Conservation (phyloP, 2,797 vertebrate genomes). For the Takifugu rubripes region DNA sequence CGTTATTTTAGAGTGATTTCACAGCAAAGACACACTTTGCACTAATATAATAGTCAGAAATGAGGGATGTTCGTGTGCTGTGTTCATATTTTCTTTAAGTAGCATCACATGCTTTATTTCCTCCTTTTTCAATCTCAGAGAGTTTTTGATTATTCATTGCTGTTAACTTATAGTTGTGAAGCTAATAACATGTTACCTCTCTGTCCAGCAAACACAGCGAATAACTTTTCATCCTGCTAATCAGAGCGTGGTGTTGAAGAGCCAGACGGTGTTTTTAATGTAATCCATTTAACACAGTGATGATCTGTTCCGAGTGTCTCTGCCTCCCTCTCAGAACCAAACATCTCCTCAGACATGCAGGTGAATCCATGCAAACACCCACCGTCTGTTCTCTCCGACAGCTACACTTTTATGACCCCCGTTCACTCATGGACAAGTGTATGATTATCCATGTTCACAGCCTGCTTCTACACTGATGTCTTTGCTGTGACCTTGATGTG, state of each 20-base stretch:
- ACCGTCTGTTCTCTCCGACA: conserved; percentile 8
- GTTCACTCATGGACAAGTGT: no score
- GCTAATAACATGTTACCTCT: no score
- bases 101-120: no score
- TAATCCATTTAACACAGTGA: conserved; percentile 38
- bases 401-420: not conserved
- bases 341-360: conserved; percentile 3
- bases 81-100: no score
- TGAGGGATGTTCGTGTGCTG: no score
- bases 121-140: no score
- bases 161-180: no score
- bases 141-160: no score
- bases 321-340: not conserved
- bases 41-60: not conserved
- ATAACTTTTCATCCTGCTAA: conserved; percentile 5
- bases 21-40: conserved; percentile 2
- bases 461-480: no score
- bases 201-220: no score
- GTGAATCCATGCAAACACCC: not conserved
- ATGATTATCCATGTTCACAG: no score
- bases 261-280: conserved; percentile 38
- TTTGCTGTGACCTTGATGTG: no score
- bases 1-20: conserved; percentile 33
- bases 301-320: conserved; percentile 10
- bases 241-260: conserved; percentile 37